Evolutionary conservation across 2,888 invertebrate genomes (phyloP), one percentile per base, ranked within the genome.

Genomic region (Leptopilina myrica): DNA sequence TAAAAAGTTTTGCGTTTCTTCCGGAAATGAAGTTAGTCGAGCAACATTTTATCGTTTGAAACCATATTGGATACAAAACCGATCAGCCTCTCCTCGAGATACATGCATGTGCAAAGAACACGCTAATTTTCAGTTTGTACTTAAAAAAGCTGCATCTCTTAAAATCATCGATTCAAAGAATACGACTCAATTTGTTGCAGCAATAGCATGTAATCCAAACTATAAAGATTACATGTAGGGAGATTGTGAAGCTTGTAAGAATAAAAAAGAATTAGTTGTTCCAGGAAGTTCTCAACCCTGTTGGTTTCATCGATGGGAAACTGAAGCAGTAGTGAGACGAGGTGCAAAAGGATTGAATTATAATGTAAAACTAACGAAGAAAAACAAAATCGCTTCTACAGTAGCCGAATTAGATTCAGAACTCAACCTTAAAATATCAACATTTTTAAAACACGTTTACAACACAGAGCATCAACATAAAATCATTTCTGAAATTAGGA

Each of bases 31-130:
- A 67, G 43, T 77, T 49, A 67, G 64, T n/a, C 66, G 78, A 66
- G 75, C 78, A 75, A 76, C 67, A 14, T 80, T 80, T 56, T 80
- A 73, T 67, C 65, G 76, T 20, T 64, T 80, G 7, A 78, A 76
- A 64, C 80, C 73, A 75, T 80, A 69, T 59, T 80, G 76, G 80
- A 76, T 80, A 46, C 12, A 76, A 73, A 26, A 64, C 14, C 76
- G 73, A 43, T 8, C 40, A 33, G 64, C 76, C 14, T 76, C 78
- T 26, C 33, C 67, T 65, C 67, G 77, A 20, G 77, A 80, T 59
- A 80, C 80, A 15, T 80, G 80, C 20, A 40, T 80, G 33, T 80
- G 77, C 59, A 80, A 77, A 76, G 46, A 65, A 49, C 77, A 80
- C 75, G 64, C 65, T 12, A 79, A 80, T 33, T 80, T 80, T 15